These are phyloP conservation scores for Pseudorhiza aurosa DNA, from an alignment of 30 jellyfish, hydroid and myxozoan genomes.

Conservation along the genomic window DNA sequence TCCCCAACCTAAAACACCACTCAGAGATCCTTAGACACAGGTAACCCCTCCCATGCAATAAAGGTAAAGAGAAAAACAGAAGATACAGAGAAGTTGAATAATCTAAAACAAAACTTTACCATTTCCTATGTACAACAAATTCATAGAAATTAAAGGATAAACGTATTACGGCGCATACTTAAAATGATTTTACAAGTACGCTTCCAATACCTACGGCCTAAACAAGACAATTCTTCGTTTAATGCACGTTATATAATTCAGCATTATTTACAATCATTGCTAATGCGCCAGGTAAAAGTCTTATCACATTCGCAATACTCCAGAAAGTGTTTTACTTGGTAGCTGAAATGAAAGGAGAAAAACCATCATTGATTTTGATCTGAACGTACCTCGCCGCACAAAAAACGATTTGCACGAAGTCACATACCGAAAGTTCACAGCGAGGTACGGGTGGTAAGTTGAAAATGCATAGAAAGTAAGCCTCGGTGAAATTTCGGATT, in stretches of 20 bases:
- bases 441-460: too few species aligned
- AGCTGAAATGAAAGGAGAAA: slow-evolving; percentile 9
- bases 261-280: slow-evolving; percentile 35
- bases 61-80: too few species aligned
- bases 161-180: neutral
- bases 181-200: slow-evolving; percentile 11
- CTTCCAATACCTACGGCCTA: neutral
- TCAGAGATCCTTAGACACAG: too few species aligned
- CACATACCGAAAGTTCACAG: too few species aligned
- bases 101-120: slow-evolving; percentile 9
- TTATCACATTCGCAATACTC: neutral
- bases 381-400: too few species aligned
- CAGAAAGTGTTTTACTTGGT: slow-evolving; percentile 4
- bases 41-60: too few species aligned
- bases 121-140: slow-evolving; percentile 32
- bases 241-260: slow-evolving; percentile 29
- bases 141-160: slow-evolving; percentile 6
- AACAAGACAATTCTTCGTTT: slow-evolving; percentile 18
- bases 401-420: too few species aligned
- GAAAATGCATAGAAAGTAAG: too few species aligned
- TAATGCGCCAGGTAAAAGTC: neutral
- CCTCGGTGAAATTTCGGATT: too few species aligned
- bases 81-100: too few species aligned
- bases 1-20: too few species aligned
- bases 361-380: too few species aligned